Evolutionary conservation across 1,140 invertebrate species (phyloP).

Genomic region (Paralvinella palmiformis): DNA sequence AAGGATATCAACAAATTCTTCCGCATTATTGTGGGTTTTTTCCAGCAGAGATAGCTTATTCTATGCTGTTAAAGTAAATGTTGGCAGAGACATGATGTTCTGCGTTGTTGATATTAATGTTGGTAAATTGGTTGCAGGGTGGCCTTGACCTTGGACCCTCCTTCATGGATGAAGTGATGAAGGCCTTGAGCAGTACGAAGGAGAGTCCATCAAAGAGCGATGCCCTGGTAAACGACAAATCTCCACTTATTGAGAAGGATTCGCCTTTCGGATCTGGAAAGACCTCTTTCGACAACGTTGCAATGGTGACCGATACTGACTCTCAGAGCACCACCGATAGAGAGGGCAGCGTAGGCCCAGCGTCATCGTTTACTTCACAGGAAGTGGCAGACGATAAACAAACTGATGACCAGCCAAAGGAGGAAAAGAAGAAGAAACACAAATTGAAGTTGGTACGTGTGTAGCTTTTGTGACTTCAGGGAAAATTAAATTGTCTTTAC

Average conservation of each 20-base stretch:
- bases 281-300: conserved; percentile 9
- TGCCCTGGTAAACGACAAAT: not conserved
- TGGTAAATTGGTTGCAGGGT: no score
- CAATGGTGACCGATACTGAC: conserved; percentile 3
- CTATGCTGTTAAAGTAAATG: not conserved
- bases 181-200: conserved; percentile 56
- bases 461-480: no score
- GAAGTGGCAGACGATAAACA: no score
- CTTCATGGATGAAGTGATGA: conserved; percentile 87
- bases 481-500: no score
- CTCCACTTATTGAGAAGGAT: conserved; percentile 5
- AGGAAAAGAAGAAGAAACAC: no score
- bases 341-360: no score
- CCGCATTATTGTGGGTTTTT: not conserved
- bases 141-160: conserved; percentile 87
- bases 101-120: no score
- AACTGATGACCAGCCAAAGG: no score
- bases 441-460: no score
- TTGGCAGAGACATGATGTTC: no score
- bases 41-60: not conserved
- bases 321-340: no score
- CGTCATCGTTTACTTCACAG: no score
- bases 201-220: not conserved
- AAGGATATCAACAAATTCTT: not conserved
- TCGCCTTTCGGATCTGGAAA: not conserved